Evolutionary conservation across 2,888 invertebrate genomes (phyloP), one percentile per base, ranked within the genome.

Genomic region (Diaprepes abbreviatus): DNA sequence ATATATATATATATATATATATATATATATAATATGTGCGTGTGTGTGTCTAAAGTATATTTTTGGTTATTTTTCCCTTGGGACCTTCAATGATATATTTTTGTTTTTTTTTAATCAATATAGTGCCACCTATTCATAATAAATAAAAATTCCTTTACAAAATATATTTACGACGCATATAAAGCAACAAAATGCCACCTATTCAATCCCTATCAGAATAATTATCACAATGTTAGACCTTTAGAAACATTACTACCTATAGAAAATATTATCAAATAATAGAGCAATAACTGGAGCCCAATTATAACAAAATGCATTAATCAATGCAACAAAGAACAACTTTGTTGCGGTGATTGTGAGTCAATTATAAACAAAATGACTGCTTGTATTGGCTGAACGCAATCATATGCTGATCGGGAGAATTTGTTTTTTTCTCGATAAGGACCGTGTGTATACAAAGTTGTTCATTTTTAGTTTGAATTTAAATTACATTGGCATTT

Each of bases 361-460:
- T 60, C 67, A 67, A 67, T 67, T 67, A 67, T 59, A 60, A 60
- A 60, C 35, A 54, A 55, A 67, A 67, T 38, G 40, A 24, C 17
- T 33, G 43, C 45, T 60, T 40, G 58, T 66, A 59, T 57, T 52
- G 36, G 12, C 31, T 66, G 66, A 58, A 66, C 52, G 48, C 28
- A 48, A 6, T 36, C 14, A 9, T 48, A 21, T 48, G 66, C 66
- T 66, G 66, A 66, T 66, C 60, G 33, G 60, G 60, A 54, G 45
- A 36, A 54, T 60, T 60, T 45, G 48, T 28, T 58, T 38, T 45
- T 48, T 24, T 60, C 43, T 60, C 60, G 67, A 67, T 67, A 67
- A 67, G 24, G 35, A 59, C 35, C 14, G 24, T 19, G 28, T 38
- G 28, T 9, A 24, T 24, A 24, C n/a, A n/a, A n/a, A n/a, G n/a